Base-by-base conservation (phyloP, 2,888 invertebrate species). In the Aphidoletes aphidimyza region DNA sequence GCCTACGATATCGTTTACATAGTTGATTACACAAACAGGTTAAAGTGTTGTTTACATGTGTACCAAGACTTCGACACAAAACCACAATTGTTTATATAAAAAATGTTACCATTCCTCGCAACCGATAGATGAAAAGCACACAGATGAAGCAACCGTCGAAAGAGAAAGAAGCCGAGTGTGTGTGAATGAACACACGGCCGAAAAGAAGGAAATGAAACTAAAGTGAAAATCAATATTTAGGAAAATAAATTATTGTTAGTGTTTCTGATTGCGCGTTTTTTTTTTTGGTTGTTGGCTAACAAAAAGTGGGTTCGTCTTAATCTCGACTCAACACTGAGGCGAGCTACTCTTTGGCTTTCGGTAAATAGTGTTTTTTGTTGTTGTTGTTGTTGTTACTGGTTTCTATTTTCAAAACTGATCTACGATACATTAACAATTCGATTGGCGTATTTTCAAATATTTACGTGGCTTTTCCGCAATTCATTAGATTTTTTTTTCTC, bases 201-300 rank as follows among this genome's bases (percentile, higher is more conserved):
- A 39, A 0, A 26, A 26, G 14, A 42, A 45, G 22, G 11, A 45
- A 42, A 42, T 17, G 19, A n/a, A 26, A 26, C 45, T 14, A 45
- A 83, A 83, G n/a, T 26, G 45, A 83, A 83, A 83, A 83, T 83
- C 83, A 83, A 83, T 83, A 83, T 83, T 83, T 39, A 45, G 22
- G 45, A 45, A 83, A 45, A 83, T 42, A 83, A 83, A 83, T 83
- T 83, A 83, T 83, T 37, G 69, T 69, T 81, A 22, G 81, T 30
- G 81, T 39, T 83, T 83, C 5, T 5, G 30, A 45, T 83, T 83
- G 30, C 30, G 22, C 36, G 1, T 26, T 5, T n/a, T n/a, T 26
- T 59, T 30, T 83, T 83, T 39, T 39, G 0, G 6, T 37, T 22
- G 36, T 19, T 37, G 81, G 22, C 81, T 22, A 81, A 22, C 36